phyloP scores from a whole-genome alignment of 2,888 invertebrate genomes.

The Vandiemenella viatica region DNA sequence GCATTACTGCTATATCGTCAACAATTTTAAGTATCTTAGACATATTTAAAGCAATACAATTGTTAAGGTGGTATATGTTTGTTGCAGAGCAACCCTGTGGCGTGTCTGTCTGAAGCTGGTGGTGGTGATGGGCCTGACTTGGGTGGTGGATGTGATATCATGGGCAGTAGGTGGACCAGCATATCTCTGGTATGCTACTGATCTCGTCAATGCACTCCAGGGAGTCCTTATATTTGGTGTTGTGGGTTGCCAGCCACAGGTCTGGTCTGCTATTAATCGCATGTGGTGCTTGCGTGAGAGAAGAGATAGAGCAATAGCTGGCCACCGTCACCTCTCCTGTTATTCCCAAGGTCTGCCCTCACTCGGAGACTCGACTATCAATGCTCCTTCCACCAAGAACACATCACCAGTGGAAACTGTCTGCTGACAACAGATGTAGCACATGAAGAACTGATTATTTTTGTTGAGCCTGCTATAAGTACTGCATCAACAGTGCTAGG shows the following conservation, averaged over 20 bases:
- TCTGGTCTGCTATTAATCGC: conserved; percentile 49
- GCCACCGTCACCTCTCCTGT: conserved; percentile 50
- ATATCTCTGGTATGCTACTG: conserved; percentile 69
- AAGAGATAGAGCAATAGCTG: conserved; percentile 24
- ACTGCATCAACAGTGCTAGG: too few species aligned
- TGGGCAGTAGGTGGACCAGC: conserved; percentile 70
- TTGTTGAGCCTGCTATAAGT: too few species aligned
- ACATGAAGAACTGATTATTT: too few species aligned
- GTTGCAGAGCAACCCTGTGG: conserved; percentile 60
- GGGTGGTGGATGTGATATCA: conserved; percentile 66
- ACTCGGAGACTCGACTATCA: conserved; percentile 59
- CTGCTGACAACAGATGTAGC: conserved; percentile 29
- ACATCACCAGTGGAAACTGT: conserved; percentile 38
- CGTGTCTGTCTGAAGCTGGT: conserved; percentile 76
- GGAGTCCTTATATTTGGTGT: conserved; percentile 80
- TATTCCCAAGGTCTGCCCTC: conserved; percentile 57
- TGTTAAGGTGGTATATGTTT: too few species aligned
- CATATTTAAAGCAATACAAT: too few species aligned
- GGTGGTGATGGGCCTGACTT: conserved; percentile 63
- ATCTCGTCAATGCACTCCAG: conserved; percentile 71
- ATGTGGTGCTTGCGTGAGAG: conserved; percentile 44
- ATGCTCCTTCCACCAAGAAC: conserved; percentile 46
- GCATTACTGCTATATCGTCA: too few species aligned
- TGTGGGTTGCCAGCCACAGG: conserved; percentile 77
- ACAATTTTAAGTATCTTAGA: too few species aligned